A percentile compares a stretch with the other conserved stretches of the same genome.
These are phyloP conservation scores for Idaea aversata DNA, from an alignment of 2,888 invertebrate species.

Conservation along the genomic window DNA sequence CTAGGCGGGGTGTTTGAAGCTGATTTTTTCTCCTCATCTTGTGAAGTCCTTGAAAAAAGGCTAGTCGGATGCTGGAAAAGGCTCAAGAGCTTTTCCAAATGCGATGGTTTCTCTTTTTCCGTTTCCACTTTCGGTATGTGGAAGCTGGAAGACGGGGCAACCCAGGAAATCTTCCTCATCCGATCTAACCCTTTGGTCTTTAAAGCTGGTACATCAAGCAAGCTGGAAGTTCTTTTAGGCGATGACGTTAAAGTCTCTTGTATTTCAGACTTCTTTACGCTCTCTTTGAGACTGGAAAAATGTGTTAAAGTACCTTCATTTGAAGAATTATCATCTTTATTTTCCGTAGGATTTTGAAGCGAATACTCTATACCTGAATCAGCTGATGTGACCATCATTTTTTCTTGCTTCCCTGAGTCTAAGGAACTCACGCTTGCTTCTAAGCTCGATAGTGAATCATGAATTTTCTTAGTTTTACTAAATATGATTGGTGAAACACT, in stretches of 20 bases:
- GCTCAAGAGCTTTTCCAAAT: constrained; percentile 83
- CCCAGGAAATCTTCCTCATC: constrained; percentile 82
- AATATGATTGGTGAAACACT: constrained; percentile 74
- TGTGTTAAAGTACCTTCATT: constrained; percentile 76
- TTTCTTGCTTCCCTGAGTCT: constrained; percentile 67
- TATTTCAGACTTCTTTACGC: constrained; percentile 45
- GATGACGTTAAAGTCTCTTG: constrained; percentile 58
- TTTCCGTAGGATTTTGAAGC: constrained; percentile 61
- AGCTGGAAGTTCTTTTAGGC: constrained; percentile 65
- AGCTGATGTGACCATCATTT: constrained; percentile 68
- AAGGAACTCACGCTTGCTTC: constrained; percentile 76
- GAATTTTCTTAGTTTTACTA: constrained; percentile 63
- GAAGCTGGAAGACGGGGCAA: constrained; percentile 73
- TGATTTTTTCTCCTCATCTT: constrained; percentile 63
- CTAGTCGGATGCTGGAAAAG: constrained; percentile 83
- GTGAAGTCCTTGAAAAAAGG: constrained; percentile 76
- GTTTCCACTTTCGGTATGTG: constrained; percentile 59
- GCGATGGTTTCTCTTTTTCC: constrained; percentile 76
- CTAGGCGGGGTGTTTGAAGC: constrained; percentile 67
- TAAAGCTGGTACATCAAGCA: constrained; percentile 69
- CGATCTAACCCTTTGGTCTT: constrained; percentile 66
- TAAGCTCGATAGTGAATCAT: constrained; percentile 71
- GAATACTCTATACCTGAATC: constrained; percentile 76
- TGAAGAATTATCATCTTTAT: constrained; percentile 66
- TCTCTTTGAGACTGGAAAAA: constrained; percentile 66